Evolutionary conservation across 2,113 vertebrate species (phyloP), one percentile per base, ranked within the genome.

Genomic region (Probosciger aterrimus): DNA sequence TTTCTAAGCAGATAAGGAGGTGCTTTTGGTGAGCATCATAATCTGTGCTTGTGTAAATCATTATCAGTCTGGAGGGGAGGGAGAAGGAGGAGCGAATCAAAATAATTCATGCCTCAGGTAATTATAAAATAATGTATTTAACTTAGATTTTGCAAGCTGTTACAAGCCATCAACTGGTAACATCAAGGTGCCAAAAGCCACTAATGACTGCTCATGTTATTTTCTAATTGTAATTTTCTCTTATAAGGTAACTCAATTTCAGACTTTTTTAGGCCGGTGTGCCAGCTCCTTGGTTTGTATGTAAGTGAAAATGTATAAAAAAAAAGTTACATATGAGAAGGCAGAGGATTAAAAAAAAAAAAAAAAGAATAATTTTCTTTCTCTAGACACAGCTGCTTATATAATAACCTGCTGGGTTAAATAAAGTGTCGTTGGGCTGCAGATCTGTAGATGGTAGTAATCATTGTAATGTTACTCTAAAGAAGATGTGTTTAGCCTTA

Each of bases 371-470:
- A 15, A n/a, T 59, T n/a, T 33, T 90, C 43, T 77, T 69, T n/a
- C 18, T 84, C 23, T n/a, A 46, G 33, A 14, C 7, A 10, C 2
- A n/a, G 13, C 23, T 47, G 18, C 76, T 84, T 62, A 2, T 82
- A 15, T 41, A 96, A 63, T 92, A 91, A 90, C 67, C 69, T 88
- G 76, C 64, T 90, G 31, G 22, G 30, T 78, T 96, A 95, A 96
- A 88, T 94, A 57, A 95, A 84, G 76, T 83, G 35, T 31, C 30
- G 50, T 65, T 93, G 75, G 86, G 44, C 49, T 50, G 18, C 50
- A 76, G 41, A 88, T 65, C 16, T 14, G 28, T 87, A 74, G 50
- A n/a, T 37, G 82, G 87, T 44, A 75, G 73, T 75, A 91, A 95
- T 96, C 35, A 68, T 47, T 93, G 53, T 50, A 90, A 28, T 62